Evolutionary conservation across 2,113 vertebrate genomes (phyloP), one percentile per base, ranked within the genome.

Genomic region (Cairina moschata): DNA sequence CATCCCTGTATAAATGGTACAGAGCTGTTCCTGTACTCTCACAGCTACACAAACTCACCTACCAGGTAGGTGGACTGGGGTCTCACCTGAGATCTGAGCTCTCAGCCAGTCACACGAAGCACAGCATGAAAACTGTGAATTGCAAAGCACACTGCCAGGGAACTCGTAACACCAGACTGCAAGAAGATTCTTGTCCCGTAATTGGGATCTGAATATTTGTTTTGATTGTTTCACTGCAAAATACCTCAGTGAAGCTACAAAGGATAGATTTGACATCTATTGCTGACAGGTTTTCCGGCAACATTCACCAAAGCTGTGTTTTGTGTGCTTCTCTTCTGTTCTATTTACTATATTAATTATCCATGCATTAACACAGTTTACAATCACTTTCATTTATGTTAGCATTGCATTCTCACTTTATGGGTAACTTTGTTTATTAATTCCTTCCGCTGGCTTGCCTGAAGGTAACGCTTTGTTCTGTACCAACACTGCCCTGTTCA

Each of bases 171-270:
- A 74, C 44, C 34, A 83, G 83, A 46, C 25, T 52, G 65, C 83
- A 93, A 77, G 80, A 94, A 91, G 32, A 86, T 90, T 85, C 90
- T 92, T 94, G 86, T 89, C 71, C 82, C 40, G 8, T 86, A 84
- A 82, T 73, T 85, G 63, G 34, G 29, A 66, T 88, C 66, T 87
- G 58, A 78, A 46, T 91, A 55, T 92, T 96, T 94, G 77, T 90
- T 88, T 76, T 87, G 77, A 85, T 84, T 90, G 69, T 86, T 82
- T 74, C 40, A 29, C 74, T 74, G 74, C 91, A 87, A 79, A 86
- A 79, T 75, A 89, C 83, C 62, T 73, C 81, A 59, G 48, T 29
- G 44, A 83, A 86, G 63, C 91, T 93, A 87, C 81, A 92, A 89
- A 96, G 78, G 71, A 42, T 84, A 3, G 58, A 52, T 80, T 21